Conservation (phyloP, 2,888 invertebrate species). For the Salticus scenicus region DNA sequence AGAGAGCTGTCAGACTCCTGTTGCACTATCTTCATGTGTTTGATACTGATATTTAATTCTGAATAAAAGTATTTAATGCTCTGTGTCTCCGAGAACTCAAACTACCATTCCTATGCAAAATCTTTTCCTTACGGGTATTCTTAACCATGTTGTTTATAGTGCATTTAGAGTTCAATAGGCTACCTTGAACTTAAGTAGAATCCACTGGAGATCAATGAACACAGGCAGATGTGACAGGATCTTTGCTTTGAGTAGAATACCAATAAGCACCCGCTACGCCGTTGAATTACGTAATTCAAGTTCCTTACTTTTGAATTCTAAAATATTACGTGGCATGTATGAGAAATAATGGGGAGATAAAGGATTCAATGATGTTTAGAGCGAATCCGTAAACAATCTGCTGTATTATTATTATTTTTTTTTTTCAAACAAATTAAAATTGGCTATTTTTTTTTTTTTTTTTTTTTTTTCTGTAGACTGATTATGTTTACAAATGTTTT, state of each 20-base stretch:
- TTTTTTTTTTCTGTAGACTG: no score
- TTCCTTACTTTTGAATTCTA: background rate
- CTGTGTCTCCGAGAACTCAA: background rate
- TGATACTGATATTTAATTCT: background rate
- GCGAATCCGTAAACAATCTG: no score
- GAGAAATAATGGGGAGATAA: no score
- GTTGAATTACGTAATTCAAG: slow-evolving; percentile 21
- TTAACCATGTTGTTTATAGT: slow-evolving; percentile 30
- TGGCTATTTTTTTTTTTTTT: no score
- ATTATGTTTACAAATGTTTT: no score
- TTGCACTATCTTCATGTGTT: background rate
- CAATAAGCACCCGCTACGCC: slow-evolving; percentile 47
- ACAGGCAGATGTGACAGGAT: slow-evolving; percentile 32
- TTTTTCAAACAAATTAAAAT: no score
- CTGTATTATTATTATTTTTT: no score
- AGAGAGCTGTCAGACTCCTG: background rate
- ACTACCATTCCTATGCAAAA: background rate
- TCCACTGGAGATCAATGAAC: slow-evolving; percentile 31
- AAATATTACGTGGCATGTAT: background rate
- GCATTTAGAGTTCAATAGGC: slow-evolving; percentile 41
- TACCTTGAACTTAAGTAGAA: slow-evolving; percentile 52
- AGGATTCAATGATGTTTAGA: no score
- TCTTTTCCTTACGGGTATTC: slow-evolving; percentile 6
- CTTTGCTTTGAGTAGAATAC: slow-evolving; percentile 28
- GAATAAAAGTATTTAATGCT: background rate